These are phyloP conservation scores for Drosophila bocki DNA, from an alignment of 1,140 invertebrate species.

Conservation along the genomic window DNA sequence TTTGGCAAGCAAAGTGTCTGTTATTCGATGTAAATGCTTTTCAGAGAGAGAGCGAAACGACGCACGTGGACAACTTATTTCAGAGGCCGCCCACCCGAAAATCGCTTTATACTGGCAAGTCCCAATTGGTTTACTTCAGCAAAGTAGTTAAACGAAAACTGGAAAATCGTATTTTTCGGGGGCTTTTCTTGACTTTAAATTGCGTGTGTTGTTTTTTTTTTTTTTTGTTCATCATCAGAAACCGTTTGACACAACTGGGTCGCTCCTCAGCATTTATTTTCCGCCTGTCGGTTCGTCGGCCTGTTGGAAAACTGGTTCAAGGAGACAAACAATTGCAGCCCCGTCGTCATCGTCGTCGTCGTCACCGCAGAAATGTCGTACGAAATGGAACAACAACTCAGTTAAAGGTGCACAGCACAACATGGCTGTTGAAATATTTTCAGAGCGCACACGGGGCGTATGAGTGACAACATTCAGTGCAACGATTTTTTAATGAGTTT, in stretches of 20 bases:
- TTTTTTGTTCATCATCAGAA: slow-evolving; percentile 28
- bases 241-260: slow-evolving; percentile 66
- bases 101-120: background rate
- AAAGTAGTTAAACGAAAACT: slow-evolving; percentile 42
- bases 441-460: slow-evolving; percentile 24
- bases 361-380: slow-evolving; percentile 71
- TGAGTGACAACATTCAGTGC: slow-evolving; percentile 64
- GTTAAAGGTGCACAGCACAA: slow-evolving; percentile 51
- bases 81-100: background rate
- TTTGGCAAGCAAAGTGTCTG: slow-evolving; percentile 55
- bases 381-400: slow-evolving; percentile 57
- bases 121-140: slow-evolving; percentile 31
- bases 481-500: slow-evolving; percentile 75
- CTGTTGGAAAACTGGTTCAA: slow-evolving; percentile 70
- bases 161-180: slow-evolving; percentile 15
- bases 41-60: background rate
- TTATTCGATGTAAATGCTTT: slow-evolving; percentile 47
- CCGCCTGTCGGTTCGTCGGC: slow-evolving; percentile 27
- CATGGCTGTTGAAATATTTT: slow-evolving; percentile 46
- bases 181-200: slow-evolving; percentile 39
- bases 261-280: slow-evolving; percentile 30
- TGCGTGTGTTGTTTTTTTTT: slow-evolving; percentile 21
- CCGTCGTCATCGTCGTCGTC: slow-evolving; percentile 3
- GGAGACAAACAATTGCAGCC: slow-evolving; percentile 75
- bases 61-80: slow-evolving; percentile 37